phyloP scores from a whole-genome alignment of 2,113 vertebrate genomes.

The Phoenicopterus ruber region DNA sequence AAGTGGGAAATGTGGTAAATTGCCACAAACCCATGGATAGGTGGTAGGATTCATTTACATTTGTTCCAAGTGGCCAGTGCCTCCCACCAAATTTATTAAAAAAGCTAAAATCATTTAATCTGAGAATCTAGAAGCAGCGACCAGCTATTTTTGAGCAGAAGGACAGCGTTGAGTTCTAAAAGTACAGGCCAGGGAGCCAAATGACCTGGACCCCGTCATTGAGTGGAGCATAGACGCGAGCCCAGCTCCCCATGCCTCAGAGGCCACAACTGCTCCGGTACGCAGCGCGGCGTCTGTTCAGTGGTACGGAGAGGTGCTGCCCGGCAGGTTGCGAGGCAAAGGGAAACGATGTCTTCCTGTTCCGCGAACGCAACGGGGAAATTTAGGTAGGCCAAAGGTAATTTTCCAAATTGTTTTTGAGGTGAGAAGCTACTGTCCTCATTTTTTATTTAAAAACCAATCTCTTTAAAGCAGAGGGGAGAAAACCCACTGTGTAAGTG shows the following conservation, averaged over 20 bases:
- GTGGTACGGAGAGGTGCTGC: neutral
- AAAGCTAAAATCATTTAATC: neutral
- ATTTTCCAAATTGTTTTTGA: neutral
- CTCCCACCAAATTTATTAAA: neutral
- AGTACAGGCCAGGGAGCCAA: neutral
- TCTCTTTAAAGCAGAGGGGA: constrained; percentile 1
- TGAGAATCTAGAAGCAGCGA: neutral
- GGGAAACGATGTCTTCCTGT: neutral
- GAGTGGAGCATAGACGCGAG: neutral
- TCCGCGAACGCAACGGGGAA: neutral
- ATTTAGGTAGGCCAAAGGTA: neutral
- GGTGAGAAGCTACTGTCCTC: neutral
- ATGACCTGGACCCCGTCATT: neutral
- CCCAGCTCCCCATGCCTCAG: neutral
- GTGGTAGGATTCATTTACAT: neutral
- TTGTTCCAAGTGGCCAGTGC: no score
- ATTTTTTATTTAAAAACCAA: constrained; percentile 47
- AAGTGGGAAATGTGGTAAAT: neutral
- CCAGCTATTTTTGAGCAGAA: neutral
- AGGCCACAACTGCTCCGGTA: neutral
- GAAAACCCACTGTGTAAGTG: neutral
- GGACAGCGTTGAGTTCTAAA: neutral
- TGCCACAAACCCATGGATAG: neutral
- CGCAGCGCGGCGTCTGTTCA: neutral
- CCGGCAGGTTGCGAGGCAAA: neutral